A percentile compares a stretch with the other conserved stretches of the same genome.
These are phyloP conservation scores for Stigmatopora nigra DNA, from an alignment of 2,113 vertebrate species.

Conservation along the genomic window DNA sequence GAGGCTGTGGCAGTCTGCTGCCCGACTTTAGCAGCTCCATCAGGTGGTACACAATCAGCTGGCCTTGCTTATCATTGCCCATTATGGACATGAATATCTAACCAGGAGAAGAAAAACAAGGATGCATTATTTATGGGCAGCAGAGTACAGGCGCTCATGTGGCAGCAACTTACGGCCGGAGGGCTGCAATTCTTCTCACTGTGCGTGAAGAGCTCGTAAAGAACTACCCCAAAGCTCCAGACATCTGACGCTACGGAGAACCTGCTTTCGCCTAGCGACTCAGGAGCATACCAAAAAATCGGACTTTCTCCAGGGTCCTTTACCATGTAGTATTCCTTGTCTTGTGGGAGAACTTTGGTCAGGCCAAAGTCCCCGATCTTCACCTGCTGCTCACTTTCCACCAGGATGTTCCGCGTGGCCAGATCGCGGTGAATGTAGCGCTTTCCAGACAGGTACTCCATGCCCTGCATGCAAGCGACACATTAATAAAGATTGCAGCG, in stretches of 20 bases:
- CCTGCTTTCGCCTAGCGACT: slow-evolving; percentile 92
- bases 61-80: slow-evolving; percentile 94
- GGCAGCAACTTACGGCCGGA: slow-evolving; percentile 78
- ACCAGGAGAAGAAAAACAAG: slow-evolving; percentile 26
- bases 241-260: slow-evolving; percentile 96
- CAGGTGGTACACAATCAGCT: slow-evolving; percentile 96
- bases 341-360: slow-evolving; percentile 94
- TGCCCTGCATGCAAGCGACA: slow-evolving; percentile 71
- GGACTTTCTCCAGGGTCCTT: slow-evolving; percentile 97
- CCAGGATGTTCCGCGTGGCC: slow-evolving; percentile 92
- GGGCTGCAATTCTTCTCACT: slow-evolving; percentile 95
- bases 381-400: slow-evolving; percentile 91
- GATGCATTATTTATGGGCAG: not conserved
- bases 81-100: slow-evolving; percentile 98
- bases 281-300: slow-evolving; percentile 99
- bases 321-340: slow-evolving; percentile 98
- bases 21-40: slow-evolving; percentile 88
- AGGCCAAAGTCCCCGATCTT: slow-evolving; percentile 98
- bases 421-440: slow-evolving; percentile 94
- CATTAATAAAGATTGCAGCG: not conserved
- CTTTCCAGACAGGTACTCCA: slow-evolving; percentile 94
- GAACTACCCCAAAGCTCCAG: slow-evolving; percentile 96
- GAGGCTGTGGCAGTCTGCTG: slow-evolving; percentile 81
- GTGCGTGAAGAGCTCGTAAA: slow-evolving; percentile 95
- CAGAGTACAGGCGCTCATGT: too few relatives aligned